Evolutionary conservation across 2,888 invertebrate species (phyloP).

Genomic region (Agapostemon virescens): DNA sequence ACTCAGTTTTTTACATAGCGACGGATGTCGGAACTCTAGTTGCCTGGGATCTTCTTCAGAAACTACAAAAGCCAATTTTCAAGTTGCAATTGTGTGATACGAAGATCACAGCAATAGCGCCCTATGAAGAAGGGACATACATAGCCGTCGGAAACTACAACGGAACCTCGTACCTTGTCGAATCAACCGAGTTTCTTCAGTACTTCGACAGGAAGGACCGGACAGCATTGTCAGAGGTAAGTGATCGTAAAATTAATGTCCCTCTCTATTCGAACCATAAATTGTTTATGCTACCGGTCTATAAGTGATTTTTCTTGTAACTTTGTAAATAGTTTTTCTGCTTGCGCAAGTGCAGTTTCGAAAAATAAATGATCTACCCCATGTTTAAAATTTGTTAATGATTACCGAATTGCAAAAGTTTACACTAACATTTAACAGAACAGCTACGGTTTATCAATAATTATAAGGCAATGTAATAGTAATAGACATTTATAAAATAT

Average conservation of each 20-base stretch:
- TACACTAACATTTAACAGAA: background rate
- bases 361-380: background rate
- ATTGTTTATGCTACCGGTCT: background rate
- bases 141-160: constrained; percentile 90
- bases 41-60: constrained; percentile 94
- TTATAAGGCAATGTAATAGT: background rate
- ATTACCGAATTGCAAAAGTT: background rate
- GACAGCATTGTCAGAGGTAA: constrained; percentile 87
- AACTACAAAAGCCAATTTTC: constrained; percentile 90
- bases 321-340: background rate
- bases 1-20: constrained; percentile 92
- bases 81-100: constrained; percentile 87
- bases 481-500: background rate
- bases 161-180: constrained; percentile 90
- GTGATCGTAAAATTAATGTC: constrained; percentile 54
- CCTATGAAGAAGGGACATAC: constrained; percentile 85
- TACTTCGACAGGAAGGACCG: constrained; percentile 90
- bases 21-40: constrained; percentile 93
- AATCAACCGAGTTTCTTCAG: constrained; percentile 88
- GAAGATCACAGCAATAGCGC: constrained; percentile 85
- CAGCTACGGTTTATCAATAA: background rate
- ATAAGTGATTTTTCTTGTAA: background rate
- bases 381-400: background rate
- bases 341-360: background rate
- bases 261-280: background rate